phyloP scores from a whole-genome alignment of 2,888 invertebrate genomes.

The Pseudanteris insignis region DNA sequence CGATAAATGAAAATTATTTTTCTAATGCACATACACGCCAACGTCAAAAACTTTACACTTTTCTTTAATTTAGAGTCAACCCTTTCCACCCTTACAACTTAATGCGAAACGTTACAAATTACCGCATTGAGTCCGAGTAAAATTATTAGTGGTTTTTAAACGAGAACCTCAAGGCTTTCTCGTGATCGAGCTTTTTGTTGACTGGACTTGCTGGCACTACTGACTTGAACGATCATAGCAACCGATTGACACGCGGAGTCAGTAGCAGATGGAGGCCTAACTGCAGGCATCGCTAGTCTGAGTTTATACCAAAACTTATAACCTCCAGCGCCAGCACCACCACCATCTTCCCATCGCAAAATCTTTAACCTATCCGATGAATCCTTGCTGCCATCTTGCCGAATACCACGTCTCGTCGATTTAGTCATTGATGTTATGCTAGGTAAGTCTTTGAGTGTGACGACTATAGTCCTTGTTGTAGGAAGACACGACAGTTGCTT shows the following conservation, averaged over 20 bases:
- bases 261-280: conserved; percentile 49
- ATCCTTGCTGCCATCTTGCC: conserved; percentile 63
- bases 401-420: conserved; percentile 67
- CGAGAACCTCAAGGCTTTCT: conserved; percentile 65
- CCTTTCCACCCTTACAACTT: too few relatives aligned
- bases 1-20: too few relatives aligned
- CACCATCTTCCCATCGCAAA: conserved; percentile 54
- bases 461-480: conserved; percentile 60
- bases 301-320: conserved; percentile 75
- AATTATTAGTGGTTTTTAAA: too few relatives aligned
- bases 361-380: conserved; percentile 54
- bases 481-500: conserved; percentile 66
- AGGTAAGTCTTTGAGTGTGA: conserved; percentile 67
- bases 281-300: conserved; percentile 73
- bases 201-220: conserved; percentile 50
- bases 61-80: too few relatives aligned
- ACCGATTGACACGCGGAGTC: conserved; percentile 56
- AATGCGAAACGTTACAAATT: too few relatives aligned
- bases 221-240: conserved; percentile 62
- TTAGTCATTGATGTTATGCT: conserved; percentile 61
- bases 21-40: too few relatives aligned
- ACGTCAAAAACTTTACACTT: too few relatives aligned
- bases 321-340: conserved; percentile 63
- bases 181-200: conserved; percentile 62
- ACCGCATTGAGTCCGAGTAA: too few relatives aligned